These are phyloP conservation scores for Pterophyllum scalare DNA, from an alignment of 2,113 vertebrate species.

Conservation along the genomic window DNA sequence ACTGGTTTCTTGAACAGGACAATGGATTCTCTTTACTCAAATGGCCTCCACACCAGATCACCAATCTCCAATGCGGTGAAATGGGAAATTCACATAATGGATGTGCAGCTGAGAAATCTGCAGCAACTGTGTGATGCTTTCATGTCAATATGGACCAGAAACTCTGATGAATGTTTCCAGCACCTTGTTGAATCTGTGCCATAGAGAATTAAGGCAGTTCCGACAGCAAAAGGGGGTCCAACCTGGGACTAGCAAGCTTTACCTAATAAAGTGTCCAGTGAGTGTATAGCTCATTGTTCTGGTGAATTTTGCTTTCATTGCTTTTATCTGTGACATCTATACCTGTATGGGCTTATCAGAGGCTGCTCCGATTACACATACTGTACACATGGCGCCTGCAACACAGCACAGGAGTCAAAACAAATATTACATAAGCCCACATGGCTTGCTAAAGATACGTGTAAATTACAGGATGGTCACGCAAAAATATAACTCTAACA, in stretches of 20 bases:
- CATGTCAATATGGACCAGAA: background rate
- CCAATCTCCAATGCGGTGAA: background rate
- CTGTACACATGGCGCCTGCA: background rate
- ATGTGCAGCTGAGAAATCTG: background rate
- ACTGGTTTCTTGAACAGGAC: background rate
- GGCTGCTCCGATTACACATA: background rate
- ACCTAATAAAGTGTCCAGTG: background rate
- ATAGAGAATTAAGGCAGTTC: background rate
- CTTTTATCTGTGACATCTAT: conserved; percentile 11
- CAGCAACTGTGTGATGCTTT: conserved; percentile 1
- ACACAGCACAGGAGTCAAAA: conserved; percentile 18
- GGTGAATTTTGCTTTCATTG: conserved; percentile 7
- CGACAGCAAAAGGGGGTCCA: background rate
- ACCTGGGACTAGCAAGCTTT: too few species aligned
- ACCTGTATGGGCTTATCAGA: conserved; percentile 25
- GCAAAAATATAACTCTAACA: conserved; percentile 50
- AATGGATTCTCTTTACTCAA: background rate
- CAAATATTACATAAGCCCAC: conserved; percentile 49
- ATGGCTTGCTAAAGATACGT: conserved; percentile 50
- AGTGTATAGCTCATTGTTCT: background rate
- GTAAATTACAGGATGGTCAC: conserved; percentile 43
- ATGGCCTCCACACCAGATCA: background rate
- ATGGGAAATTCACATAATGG: background rate
- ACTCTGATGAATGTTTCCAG: background rate
- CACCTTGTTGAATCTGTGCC: background rate